These are phyloP conservation scores for Mamestra configurata DNA, from an alignment of 1,140 invertebrate genomes.

Conservation along the genomic window DNA sequence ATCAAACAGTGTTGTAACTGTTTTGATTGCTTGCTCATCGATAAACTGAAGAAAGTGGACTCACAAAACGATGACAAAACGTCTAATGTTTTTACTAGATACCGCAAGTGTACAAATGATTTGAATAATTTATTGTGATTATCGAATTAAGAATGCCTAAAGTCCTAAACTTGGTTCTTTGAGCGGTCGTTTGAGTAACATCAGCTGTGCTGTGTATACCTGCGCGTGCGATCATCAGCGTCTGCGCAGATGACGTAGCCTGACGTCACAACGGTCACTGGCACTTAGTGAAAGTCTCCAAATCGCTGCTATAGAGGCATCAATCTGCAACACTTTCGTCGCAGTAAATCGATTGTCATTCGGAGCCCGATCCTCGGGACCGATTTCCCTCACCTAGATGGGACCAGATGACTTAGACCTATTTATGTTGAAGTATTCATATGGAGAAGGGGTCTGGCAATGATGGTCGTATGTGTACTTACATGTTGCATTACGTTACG, in stretches of 20 bases:
- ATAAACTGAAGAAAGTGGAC: constrained; percentile 44
- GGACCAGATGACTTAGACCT: constrained; percentile 32
- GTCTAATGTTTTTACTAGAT: constrained; percentile 16
- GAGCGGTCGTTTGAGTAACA: neutral
- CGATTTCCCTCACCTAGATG: constrained; percentile 62
- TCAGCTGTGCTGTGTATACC: neutral
- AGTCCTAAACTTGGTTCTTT: neutral
- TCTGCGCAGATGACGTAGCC: constrained; percentile 57
- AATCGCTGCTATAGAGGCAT: constrained; percentile 67
- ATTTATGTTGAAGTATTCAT: neutral
- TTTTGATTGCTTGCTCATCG: constrained; percentile 43
- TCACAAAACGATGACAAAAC: constrained; percentile 29
- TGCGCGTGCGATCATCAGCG: constrained; percentile 36
- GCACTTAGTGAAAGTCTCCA: constrained; percentile 73
- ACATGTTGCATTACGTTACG: constrained; percentile 33
- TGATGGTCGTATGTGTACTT: constrained; percentile 21
- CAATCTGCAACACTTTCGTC: constrained; percentile 80
- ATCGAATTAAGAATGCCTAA: constrained; percentile 9
- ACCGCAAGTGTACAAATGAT: neutral
- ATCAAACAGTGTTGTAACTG: constrained; percentile 49
- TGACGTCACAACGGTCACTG: constrained; percentile 60
- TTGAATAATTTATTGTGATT: constrained; percentile 22
- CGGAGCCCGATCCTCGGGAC: constrained; percentile 63
- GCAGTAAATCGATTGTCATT: constrained; percentile 76
- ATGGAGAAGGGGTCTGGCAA: neutral